Base-by-base conservation (phyloP, 2,113 vertebrate species). In the Cavia aperea region DNA sequence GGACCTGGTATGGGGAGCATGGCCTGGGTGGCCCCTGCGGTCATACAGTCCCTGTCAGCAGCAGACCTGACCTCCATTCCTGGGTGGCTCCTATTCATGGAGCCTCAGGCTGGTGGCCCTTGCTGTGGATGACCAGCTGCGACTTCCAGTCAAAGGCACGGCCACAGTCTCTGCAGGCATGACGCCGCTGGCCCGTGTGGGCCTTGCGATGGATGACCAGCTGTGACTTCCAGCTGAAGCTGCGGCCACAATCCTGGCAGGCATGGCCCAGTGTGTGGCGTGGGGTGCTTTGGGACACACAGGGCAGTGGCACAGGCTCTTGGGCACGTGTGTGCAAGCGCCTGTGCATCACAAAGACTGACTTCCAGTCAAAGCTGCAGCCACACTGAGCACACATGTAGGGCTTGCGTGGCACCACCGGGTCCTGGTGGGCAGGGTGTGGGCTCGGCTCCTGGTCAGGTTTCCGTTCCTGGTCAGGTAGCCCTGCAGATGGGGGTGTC, bases 161-260 rank as follows among this genome's bases (percentile, higher is more conserved):
- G 89, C 96, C 96, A 1, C 97, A 97, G n/a, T 97, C 97, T 0
- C 63, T 14, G 7, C 97, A 97, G 11, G 84, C 54, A 56, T 97
- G 97, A 10, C 93, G 96, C 81, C 60, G 83, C 91, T 96, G 96
- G 73, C 96, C 82, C 0, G 78, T 4, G 0, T 97, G 97, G 36
- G 83, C 81, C 84, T 96, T 96, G 43, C 95, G 94, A 33, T 97
- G 97, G 60, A 97, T 97, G 26, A 97, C 96, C 49, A 97, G 92
- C 81, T 97, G 97, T 0, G 96, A 97, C 86, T 97, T 97, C 95
- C 96, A 97, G 89, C 95, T 96, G 88, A 97, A 97, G 92, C 93
- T 93, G 72, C 84, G 88, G 24, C 97, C 97, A 0, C 97, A 97
- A 14, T 97, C 95, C 72, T 0, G 51, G 68, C 0, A 39, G 1